Base-by-base conservation (phyloP, 2,888 invertebrate species). In the Criorhina ranunculi region DNA sequence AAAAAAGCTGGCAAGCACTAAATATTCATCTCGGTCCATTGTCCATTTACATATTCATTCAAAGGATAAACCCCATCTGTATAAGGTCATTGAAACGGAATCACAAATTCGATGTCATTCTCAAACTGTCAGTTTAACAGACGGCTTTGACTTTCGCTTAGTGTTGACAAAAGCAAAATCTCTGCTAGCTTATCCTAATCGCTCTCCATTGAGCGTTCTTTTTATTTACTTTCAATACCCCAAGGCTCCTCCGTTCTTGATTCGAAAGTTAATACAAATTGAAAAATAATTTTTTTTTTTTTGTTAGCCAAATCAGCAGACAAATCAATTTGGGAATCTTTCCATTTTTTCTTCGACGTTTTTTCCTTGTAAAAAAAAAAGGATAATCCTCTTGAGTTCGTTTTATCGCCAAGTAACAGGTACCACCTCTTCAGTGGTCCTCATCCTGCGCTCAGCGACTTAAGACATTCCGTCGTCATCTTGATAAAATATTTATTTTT, bases 401-500 rank as follows among this genome's bases (percentile, higher is more conserved):
- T 75, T 86, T 87, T 87, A 87, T 87, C 87, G 76, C 60, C 76
- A 85, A 87, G 87, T 83, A 87, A 86, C 87, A 87, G 87, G 87
- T 87, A 83, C 73, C 42, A 29, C 9, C 31, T 35, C 44, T 31
- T 40, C 42, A 33, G 29, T 42, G 17, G 55, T 51, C 64, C 57
- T 37, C 35, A 31, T 11, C n/a, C 46, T 37, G 19, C 35, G 40
- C 44, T 53, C 35, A 53, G 1, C 46, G 31, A 51, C 66, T 73
- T 67, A 73, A 59, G 69, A 78, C 72, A 86, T 79, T 86, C 72
- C 76, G 44, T 55, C 60, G 49, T 66, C 76, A 67, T 81, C 88
- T 88, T 88, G 88, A 88, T 90, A 89, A 90, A 90, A 90, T 90
- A 90, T 90, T 90, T 90, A 90, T 88, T 89, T 90, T 89, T 90